A percentile compares a stretch with the other conserved stretches of the same genome.
phyloP scores from a whole-genome alignment of 2,888 invertebrate species.

The Pecten maximus region DNA sequence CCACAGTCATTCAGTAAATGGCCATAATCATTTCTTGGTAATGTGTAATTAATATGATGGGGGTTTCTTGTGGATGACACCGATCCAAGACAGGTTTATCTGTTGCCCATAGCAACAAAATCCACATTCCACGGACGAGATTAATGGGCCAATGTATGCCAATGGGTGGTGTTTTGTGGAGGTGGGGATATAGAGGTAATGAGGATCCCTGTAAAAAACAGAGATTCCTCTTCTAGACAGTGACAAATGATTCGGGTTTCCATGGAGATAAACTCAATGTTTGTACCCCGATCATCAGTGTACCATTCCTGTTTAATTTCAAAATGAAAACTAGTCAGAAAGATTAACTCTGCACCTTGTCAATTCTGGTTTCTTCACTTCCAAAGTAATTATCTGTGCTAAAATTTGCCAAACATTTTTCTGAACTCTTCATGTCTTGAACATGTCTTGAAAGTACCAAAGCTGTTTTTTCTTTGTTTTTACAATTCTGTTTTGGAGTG shows the following conservation, averaged over 20 bases:
- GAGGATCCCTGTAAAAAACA: not conserved
- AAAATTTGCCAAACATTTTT: not conserved
- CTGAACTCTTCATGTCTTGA: not conserved
- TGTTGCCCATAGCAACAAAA: slow-evolving; percentile 9
- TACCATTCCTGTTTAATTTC: not conserved
- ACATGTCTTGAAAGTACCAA: not conserved
- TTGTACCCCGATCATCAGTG: not conserved
- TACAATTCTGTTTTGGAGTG: not conserved
- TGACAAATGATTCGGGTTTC: slow-evolving; percentile 5
- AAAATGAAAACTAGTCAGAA: not conserved
- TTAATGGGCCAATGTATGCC: not conserved
- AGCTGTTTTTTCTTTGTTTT: not conserved
- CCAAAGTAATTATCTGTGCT: not conserved
- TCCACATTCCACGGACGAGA: not conserved
- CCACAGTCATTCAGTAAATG: not conserved
- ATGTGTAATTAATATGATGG: not conserved
- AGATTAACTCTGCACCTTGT: not conserved
- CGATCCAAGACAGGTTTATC: not conserved
- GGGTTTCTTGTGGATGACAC: not conserved
- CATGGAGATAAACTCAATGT: not conserved
- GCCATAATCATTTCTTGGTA: not conserved
- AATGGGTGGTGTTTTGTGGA: not conserved
- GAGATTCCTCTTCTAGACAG: not conserved
- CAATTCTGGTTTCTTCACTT: not conserved
- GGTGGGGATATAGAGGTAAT: not conserved